Conservation (phyloP, 2,888 invertebrate genomes). For the Hypena proboscidalis region DNA sequence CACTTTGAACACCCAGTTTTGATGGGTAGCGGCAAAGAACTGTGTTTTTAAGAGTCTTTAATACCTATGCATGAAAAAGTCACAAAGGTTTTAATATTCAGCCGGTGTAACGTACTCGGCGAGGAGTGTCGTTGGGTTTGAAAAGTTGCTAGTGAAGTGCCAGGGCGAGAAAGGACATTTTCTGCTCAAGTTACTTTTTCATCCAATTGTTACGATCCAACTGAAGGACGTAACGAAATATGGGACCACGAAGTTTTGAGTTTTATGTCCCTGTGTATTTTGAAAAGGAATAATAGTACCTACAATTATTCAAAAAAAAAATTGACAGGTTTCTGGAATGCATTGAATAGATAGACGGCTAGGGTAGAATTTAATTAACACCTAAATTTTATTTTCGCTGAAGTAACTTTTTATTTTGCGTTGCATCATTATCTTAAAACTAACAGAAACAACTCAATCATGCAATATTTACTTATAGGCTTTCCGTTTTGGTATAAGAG, state of each 20-base stretch:
- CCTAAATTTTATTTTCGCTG: too few relatives aligned
- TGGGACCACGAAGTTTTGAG: conserved; percentile 19
- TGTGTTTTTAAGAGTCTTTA: conserved; percentile 65
- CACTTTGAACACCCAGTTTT: conserved; percentile 60
- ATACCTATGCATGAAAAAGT: conserved; percentile 65
- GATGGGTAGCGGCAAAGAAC: conserved; percentile 65
- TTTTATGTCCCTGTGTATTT: conserved; percentile 22
- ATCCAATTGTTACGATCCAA: conserved; percentile 65
- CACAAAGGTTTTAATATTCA: conserved; percentile 73
- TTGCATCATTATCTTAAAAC: too few relatives aligned
- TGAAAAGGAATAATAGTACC: too few relatives aligned
- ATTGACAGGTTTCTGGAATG: too few relatives aligned
- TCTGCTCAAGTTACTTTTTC: conserved; percentile 65
- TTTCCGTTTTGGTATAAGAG: too few relatives aligned
- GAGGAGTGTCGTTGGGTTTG: conserved; percentile 64
- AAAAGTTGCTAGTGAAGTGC: conserved; percentile 55
- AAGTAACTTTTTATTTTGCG: too few relatives aligned
- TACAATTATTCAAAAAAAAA: too few relatives aligned
- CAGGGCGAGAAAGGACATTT: conserved; percentile 53
- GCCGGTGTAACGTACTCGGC: conserved; percentile 65
- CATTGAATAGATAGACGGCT: too few relatives aligned
- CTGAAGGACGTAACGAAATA: conserved; percentile 44
- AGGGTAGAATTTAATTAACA: too few relatives aligned
- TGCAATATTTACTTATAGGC: too few relatives aligned
- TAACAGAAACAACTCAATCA: too few relatives aligned